Evolutionary conservation across 2,113 vertebrate genomes (phyloP).

Genomic region (Mobula birostris): DNA sequence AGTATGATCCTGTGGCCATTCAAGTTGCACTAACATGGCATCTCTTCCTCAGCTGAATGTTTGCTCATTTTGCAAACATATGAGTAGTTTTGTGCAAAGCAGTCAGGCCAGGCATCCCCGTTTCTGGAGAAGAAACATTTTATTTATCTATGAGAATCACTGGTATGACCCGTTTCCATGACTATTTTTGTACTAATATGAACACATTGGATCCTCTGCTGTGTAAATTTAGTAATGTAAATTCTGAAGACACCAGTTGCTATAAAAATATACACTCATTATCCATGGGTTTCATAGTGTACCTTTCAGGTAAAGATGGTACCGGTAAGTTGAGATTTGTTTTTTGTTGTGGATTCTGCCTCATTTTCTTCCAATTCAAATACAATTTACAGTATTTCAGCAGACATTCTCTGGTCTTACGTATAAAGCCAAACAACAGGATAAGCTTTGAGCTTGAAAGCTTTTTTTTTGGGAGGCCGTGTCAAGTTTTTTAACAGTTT

Average conservation of each 20-base stretch:
- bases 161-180: neutral
- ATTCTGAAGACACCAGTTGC: constrained; percentile 17
- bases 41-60: neutral
- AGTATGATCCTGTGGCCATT: constrained; percentile 5
- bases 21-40: neutral
- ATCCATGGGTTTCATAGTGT: neutral
- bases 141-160: neutral
- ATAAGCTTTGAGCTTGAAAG: neutral
- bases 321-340: neutral
- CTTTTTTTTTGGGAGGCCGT: neutral
- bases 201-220: neutral
- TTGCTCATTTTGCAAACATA: constrained; percentile 21
- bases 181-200: neutral
- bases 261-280: neutral
- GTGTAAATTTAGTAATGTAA: constrained; percentile 9
- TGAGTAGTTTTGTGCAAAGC: neutral
- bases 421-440: neutral
- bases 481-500: neutral
- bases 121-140: neutral
- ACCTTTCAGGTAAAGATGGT: neutral
- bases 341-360: neutral
- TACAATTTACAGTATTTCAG: neutral
- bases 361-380: neutral
- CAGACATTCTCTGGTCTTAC: neutral
- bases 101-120: neutral